phyloP scores from a whole-genome alignment of 2,797 vertebrate genomes.

The Antrozous pallidus region DNA sequence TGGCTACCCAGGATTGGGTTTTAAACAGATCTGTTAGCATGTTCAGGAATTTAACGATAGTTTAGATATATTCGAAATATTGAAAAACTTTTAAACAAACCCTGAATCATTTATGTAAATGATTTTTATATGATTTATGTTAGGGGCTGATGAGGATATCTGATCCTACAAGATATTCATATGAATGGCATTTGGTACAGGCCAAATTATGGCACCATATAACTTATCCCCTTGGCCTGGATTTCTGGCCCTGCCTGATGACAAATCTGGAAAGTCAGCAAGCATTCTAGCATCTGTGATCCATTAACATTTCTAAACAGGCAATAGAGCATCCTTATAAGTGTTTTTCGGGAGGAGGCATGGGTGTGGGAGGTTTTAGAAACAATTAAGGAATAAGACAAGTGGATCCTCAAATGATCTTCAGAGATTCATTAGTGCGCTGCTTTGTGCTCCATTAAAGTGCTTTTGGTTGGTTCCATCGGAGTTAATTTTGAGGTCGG shows the following conservation, averaged over 20 bases:
- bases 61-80: neutral
- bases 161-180: too few species aligned
- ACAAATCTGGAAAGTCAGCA: neutral
- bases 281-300: neutral
- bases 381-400: neutral
- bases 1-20: neutral
- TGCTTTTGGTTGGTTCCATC: neutral
- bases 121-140: neutral
- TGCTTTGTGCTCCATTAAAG: neutral
- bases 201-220: neutral
- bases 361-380: neutral
- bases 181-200: neutral
- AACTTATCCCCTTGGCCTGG: neutral
- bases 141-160: neutral
- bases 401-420: neutral
- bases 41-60: neutral
- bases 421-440: neutral
- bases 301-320: neutral
- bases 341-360: neutral
- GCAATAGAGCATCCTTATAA: neutral
- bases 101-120: neutral
- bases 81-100: neutral
- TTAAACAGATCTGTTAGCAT: neutral
- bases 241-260: neutral
- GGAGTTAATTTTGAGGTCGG: neutral